Conservation (phyloP, 2,797 vertebrate genomes). For the Phrynocephalus guinanensis region DNA sequence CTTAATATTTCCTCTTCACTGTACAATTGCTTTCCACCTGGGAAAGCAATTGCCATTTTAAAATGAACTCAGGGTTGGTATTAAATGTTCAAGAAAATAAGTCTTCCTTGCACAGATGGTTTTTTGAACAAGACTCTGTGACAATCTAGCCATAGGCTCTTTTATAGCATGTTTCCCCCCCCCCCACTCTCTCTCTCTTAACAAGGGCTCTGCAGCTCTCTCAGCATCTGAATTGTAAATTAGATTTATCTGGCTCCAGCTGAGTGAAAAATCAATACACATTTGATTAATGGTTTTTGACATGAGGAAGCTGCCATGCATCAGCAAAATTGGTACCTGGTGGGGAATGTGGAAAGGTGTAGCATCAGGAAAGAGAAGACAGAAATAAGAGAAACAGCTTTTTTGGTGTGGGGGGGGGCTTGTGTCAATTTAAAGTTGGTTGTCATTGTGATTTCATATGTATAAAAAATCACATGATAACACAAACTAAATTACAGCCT, state of each 20-base stretch:
- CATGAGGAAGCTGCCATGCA: slow-evolving; percentile 5
- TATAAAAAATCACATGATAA: neutral
- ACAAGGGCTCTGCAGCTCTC: neutral
- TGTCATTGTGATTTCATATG: neutral
- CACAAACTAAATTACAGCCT: neutral
- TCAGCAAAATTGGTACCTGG: neutral
- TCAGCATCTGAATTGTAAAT: slow-evolving; percentile 40
- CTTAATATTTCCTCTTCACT: neutral
- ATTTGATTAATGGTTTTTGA: slow-evolving; percentile 34
- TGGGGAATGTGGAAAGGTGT: neutral
- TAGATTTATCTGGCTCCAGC: slow-evolving; percentile 29
- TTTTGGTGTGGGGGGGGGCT: neutral
- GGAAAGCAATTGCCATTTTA: neutral
- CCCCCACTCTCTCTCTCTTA: neutral
- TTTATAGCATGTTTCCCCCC: neutral
- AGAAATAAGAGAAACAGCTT: neutral
- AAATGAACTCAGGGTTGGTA: neutral
- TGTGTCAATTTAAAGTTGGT: neutral
- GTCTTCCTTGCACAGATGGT: neutral
- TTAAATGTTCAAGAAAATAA: neutral
- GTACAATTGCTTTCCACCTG: neutral
- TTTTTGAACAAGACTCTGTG: neutral
- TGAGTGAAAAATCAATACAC: slow-evolving; percentile 32
- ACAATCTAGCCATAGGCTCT: fast-evolving
- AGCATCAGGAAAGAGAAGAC: neutral